A percentile compares a stretch with the other conserved stretches of the same genome.
Evolutionary conservation across 2,888 invertebrate genomes (phyloP).

Genomic region (Acholoe squamosa): DNA sequence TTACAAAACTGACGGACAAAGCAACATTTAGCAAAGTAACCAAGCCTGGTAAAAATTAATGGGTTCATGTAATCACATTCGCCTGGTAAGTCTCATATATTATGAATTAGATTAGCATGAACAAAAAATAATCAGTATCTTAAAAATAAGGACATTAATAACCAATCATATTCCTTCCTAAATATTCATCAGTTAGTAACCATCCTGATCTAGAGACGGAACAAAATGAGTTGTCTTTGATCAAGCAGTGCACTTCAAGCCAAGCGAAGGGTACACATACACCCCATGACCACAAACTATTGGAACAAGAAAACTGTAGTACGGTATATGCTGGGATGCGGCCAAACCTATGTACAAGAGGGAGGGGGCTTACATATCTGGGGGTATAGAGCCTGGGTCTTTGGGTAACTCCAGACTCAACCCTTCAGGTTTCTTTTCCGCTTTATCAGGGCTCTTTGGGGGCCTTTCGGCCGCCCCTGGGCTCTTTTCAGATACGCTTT

Average conservation of each 20-base stretch:
- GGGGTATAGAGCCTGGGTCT: slow-evolving; percentile 32
- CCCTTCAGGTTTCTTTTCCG: slow-evolving; percentile 47
- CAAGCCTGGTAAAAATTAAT: no score
- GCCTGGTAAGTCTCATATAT: no score
- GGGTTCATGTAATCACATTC: no score
- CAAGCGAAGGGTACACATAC: not conserved
- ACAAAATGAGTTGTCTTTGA: not conserved
- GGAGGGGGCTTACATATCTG: slow-evolving; percentile 40
- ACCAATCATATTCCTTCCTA: no score
- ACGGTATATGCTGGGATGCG: not conserved
- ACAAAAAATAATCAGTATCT: no score
- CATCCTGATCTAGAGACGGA: not conserved
- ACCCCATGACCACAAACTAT: not conserved
- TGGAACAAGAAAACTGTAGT: not conserved
- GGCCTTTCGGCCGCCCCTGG: not conserved
- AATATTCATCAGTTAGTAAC: not conserved
- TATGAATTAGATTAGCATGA: no score
- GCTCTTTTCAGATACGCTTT: slow-evolving; percentile 35
- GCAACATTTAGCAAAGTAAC: no score
- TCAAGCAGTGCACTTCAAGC: slow-evolving; percentile 16
- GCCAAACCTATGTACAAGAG: slow-evolving; percentile 9
- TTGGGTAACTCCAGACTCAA: slow-evolving; percentile 42
- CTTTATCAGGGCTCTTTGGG: not conserved
- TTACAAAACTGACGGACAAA: no score
- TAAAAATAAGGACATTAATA: no score